Evolutionary conservation across 2,888 invertebrate species (phyloP).

Genomic region (Smittia aterrima): DNA sequence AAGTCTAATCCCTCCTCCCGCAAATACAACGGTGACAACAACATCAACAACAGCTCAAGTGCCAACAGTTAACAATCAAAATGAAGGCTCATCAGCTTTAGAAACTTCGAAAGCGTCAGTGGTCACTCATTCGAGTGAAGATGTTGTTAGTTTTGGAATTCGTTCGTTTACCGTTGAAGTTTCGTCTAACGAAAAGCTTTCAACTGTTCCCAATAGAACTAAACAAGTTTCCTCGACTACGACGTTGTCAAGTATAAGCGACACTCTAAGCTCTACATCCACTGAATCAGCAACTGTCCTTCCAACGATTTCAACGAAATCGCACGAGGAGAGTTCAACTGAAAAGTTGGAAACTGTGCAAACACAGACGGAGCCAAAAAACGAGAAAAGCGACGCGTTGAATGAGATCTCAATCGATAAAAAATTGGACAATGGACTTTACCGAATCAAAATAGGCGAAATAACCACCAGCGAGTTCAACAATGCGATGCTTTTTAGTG

Average conservation of each 20-base stretch:
- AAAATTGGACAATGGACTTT: slow-evolving; percentile 48
- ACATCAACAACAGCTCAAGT: slow-evolving; percentile 7
- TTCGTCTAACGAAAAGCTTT: slow-evolving; percentile 43
- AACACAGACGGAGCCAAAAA: not conserved
- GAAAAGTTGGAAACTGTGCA: not conserved
- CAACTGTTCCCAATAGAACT: not conserved
- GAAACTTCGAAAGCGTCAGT: not conserved
- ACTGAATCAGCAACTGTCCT: not conserved
- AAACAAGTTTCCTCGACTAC: not conserved
- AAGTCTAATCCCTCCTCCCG: not conserved
- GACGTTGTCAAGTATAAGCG: not conserved
- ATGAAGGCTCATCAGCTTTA: not conserved
- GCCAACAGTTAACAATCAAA: slow-evolving; percentile 36
- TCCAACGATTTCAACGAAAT: not conserved
- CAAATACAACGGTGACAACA: not conserved
- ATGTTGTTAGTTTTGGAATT: slow-evolving; percentile 44
- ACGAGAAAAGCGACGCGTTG: slow-evolving; percentile 34
- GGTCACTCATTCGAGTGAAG: slow-evolving; percentile 4
- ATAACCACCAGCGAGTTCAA: slow-evolving; percentile 47
- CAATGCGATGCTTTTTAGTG: slow-evolving; percentile 43
- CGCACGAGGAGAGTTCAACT: not conserved
- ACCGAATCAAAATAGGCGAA: slow-evolving; percentile 50
- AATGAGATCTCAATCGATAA: slow-evolving; percentile 46
- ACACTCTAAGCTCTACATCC: not conserved
- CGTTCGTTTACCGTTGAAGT: slow-evolving; percentile 45